Evolutionary conservation across 2,888 invertebrate species (phyloP).

Genomic region (Caprella mutica): DNA sequence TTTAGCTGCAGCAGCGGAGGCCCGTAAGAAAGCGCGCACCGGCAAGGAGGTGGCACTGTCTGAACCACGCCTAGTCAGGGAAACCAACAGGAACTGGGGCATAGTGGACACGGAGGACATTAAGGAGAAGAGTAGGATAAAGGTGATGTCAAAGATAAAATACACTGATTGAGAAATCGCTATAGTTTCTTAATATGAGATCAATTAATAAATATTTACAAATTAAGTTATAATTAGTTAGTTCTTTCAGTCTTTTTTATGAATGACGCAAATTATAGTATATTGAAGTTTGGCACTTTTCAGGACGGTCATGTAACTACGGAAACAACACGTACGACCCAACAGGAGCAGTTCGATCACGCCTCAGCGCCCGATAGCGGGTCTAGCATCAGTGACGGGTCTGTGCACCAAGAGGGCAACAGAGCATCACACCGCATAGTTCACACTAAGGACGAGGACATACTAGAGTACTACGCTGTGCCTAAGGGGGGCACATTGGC

Average conservation of each 20-base stretch:
- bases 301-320: conserved; percentile 70
- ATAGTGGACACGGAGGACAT: conserved; percentile 77
- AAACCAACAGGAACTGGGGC: conserved; percentile 28
- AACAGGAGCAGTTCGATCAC: conserved; percentile 53
- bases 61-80: conserved; percentile 22
- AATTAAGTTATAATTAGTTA: too few relatives aligned
- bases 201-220: too few relatives aligned
- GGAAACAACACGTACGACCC: conserved; percentile 45
- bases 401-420: conserved; percentile 30
- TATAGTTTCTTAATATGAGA: too few relatives aligned
- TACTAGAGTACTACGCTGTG: conserved; percentile 55
- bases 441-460: conserved; percentile 63
- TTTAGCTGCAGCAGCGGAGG: conserved; percentile 23
- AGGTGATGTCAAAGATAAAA: too few relatives aligned
- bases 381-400: conserved; percentile 49
- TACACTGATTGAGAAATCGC: too few relatives aligned
- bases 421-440: conserved; percentile 42
- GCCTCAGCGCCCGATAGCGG: conserved; percentile 40
- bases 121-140: conserved; percentile 39
- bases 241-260: too few relatives aligned
- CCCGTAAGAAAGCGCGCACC: conserved; percentile 10
- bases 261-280: too few relatives aligned
- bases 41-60: conserved; percentile 21
- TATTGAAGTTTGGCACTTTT: background rate
- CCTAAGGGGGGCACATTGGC: conserved; percentile 46